phyloP scores from a whole-genome alignment of 2,797 vertebrate genomes.

The Onychomys arenicola region DNA sequence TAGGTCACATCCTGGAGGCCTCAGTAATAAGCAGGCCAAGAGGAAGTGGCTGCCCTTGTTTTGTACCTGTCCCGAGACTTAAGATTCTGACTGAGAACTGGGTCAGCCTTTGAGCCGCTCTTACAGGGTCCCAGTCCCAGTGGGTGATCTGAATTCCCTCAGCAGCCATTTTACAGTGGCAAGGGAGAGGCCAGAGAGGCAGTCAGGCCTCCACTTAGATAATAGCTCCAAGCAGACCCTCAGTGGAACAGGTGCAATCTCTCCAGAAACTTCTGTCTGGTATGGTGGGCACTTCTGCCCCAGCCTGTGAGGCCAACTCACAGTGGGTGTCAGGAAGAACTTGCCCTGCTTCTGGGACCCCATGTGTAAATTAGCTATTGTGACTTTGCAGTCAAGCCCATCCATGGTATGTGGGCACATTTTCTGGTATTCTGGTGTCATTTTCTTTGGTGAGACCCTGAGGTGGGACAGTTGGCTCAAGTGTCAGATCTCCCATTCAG shows the following conservation, averaged over 20 bases:
- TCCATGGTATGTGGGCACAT: not conserved
- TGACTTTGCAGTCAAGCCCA: not conserved
- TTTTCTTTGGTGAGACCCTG: not conserved
- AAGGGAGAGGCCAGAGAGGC: not conserved
- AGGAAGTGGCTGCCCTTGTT: conserved; percentile 28
- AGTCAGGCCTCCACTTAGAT: not conserved
- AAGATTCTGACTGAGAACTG: conserved; percentile 46
- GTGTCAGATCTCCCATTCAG: not conserved
- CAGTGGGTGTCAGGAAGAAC: not conserved
- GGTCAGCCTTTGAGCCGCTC: not conserved
- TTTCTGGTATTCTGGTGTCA: not conserved
- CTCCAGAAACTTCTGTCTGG: not conserved
- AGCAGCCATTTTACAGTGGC: not conserved
- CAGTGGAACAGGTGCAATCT: not conserved
- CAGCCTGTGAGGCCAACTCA: not conserved
- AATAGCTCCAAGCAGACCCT: not conserved
- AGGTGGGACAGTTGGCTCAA: not conserved
- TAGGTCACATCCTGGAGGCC: conserved; percentile 27
- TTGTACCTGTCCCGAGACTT: not conserved
- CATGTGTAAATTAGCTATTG: not conserved
- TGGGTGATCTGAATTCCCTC: not conserved
- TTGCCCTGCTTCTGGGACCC: not conserved
- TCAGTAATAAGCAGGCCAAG: not conserved
- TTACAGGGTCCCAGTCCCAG: not conserved
- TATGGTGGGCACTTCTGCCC: not conserved